These are phyloP conservation scores for Plagodis dolabraria DNA, from an alignment of 2,888 invertebrate species.

Conservation along the genomic window DNA sequence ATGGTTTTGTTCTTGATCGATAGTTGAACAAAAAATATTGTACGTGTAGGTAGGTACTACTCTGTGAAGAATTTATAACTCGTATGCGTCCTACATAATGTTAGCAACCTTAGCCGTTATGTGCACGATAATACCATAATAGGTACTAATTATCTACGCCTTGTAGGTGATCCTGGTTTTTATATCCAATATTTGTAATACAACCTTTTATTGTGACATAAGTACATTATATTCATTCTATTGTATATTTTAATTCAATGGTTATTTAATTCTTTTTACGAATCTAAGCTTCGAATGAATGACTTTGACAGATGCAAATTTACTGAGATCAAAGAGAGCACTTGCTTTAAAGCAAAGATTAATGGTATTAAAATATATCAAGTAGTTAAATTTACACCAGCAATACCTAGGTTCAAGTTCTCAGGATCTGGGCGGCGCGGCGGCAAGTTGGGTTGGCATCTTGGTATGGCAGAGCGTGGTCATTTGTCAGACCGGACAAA, in stretches of 20 bases:
- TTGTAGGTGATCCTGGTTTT: constrained; percentile 8
- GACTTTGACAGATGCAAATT: too few species aligned
- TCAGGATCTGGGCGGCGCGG: constrained; percentile 12
- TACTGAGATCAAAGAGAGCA: neutral
- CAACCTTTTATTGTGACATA: constrained; percentile 1
- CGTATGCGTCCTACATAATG: constrained; percentile 20
- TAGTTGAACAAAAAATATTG: constrained; percentile 21
- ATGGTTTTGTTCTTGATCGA: constrained; percentile 27
- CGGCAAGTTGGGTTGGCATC: neutral
- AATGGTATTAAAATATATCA: constrained; percentile 7
- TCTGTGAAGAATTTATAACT: constrained; percentile 26
- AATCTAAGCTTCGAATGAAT: too few species aligned
- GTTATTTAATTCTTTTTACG: too few species aligned
- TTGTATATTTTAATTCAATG: too few species aligned
- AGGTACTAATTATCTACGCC: constrained; percentile 24
- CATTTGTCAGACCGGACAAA: constrained; percentile 51
- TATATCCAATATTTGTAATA: constrained; percentile 4
- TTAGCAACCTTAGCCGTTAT: constrained; percentile 17
- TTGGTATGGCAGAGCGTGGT: constrained; percentile 25
- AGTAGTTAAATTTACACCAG: constrained; percentile 15
- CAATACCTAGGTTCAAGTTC: constrained; percentile 10
- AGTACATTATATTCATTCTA: neutral
- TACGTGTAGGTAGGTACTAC: constrained; percentile 2
- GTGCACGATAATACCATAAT: constrained; percentile 23
- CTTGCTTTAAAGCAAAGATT: constrained; percentile 5